Conservation (phyloP, 2,888 invertebrate species). For the Lasius fuliginosus region DNA sequence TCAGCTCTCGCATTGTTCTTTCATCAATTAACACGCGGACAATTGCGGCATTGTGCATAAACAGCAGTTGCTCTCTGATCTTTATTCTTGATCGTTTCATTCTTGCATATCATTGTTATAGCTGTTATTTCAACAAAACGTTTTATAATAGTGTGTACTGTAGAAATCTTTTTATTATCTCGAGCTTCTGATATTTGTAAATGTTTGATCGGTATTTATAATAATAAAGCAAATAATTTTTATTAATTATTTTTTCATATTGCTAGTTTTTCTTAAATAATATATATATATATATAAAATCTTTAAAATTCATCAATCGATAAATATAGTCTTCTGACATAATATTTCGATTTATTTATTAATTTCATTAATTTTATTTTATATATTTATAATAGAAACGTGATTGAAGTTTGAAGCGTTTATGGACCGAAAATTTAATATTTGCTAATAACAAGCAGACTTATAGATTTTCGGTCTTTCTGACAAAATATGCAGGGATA, state of each 20-base stretch:
- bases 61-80: background rate
- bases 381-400: background rate
- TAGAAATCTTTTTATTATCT: background rate
- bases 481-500: too few species aligned
- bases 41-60: too few species aligned
- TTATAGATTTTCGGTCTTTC: too few species aligned
- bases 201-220: background rate
- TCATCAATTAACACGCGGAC: background rate
- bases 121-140: background rate
- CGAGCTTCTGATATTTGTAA: background rate
- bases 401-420: too few species aligned
- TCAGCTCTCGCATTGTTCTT: background rate
- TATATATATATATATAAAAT: background rate
- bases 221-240: background rate
- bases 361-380: background rate
- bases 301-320: background rate
- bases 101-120: background rate
- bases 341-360: background rate
- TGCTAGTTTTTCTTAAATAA: background rate
- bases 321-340: background rate
- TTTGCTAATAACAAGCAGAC: too few species aligned
- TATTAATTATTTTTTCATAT: conserved; percentile 11
- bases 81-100: background rate
- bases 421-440: too few species aligned
- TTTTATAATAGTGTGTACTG: background rate